A percentile compares a stretch with the other conserved stretches of the same genome.
Evolutionary conservation across 2,113 vertebrate species (phyloP).

Genomic region (Pungitius pungitius): DNA sequence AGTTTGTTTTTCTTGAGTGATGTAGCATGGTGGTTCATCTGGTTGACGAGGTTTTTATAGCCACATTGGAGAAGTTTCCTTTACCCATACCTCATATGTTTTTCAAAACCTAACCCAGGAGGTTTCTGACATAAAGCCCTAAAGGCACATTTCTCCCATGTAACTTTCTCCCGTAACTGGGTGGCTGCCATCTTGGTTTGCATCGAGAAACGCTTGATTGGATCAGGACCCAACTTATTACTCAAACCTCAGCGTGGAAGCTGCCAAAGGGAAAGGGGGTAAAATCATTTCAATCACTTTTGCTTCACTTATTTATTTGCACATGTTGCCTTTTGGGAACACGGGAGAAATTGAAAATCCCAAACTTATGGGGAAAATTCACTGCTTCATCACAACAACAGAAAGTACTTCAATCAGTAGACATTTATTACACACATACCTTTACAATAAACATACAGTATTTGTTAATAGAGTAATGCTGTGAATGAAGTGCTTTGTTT

Average conservation of each 20-base stretch:
- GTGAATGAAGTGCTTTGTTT: constrained; percentile 69
- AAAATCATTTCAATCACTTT: constrained; percentile 24
- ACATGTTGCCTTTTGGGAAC: constrained; percentile 2
- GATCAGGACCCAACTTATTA: constrained; percentile 8
- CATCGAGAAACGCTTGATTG: background rate
- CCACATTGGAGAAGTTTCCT: background rate
- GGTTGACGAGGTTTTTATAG: background rate
- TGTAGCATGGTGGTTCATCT: background rate
- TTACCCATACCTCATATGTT: too few relatives aligned
- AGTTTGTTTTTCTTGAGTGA: background rate
- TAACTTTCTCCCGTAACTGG: too few relatives aligned
- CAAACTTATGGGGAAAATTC: constrained; percentile 10
- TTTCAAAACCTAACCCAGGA: background rate
- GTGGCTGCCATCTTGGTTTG: background rate
- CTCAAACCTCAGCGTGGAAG: constrained; percentile 34
- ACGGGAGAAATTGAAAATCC: background rate
- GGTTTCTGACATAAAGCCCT: background rate
- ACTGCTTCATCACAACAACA: constrained; percentile 30
- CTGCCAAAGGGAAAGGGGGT: constrained; percentile 1
- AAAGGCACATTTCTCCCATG: background rate
- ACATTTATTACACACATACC: constrained; percentile 69
- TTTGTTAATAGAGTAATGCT: constrained; percentile 57
- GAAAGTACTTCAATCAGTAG: constrained; percentile 44
- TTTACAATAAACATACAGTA: constrained; percentile 64
- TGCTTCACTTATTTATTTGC: constrained; percentile 37